A percentile compares a stretch with the other conserved stretches of the same genome.
These are phyloP conservation scores for Globodera ellingtonae DNA, from an alignment of 1,140 invertebrate genomes.

Conservation along the genomic window DNA sequence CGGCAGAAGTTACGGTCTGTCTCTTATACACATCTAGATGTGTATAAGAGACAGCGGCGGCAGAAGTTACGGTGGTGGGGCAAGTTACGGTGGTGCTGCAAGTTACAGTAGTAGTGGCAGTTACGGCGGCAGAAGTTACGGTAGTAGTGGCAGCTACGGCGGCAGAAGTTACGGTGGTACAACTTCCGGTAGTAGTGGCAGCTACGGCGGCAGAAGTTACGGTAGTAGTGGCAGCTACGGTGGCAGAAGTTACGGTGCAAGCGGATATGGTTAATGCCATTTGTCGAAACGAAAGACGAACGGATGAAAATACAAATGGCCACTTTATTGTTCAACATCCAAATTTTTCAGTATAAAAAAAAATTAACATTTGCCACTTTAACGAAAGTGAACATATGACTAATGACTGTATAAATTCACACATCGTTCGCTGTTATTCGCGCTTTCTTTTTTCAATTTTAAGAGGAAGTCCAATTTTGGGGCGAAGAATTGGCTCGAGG, in stretches of 20 bases:
- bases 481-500: slow-evolving; percentile 17
- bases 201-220: not conserved
- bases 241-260: not conserved
- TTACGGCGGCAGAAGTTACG: not conserved
- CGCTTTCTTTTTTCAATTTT: too few relatives aligned
- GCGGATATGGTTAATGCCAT: not conserved
- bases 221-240: not conserved
- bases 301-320: too few relatives aligned
- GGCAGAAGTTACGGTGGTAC: not conserved
- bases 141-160: not conserved
- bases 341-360: too few relatives aligned
- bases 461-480: slow-evolving; percentile 17
- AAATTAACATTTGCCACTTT: too few relatives aligned
- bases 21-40: too few relatives aligned
- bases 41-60: too few relatives aligned
- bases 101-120: not conserved
- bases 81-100: not conserved
- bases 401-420: too few relatives aligned
- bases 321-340: too few relatives aligned
- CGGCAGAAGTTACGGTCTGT: not conserved
- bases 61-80: not conserved
- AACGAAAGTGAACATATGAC: too few relatives aligned
- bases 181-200: too few relatives aligned
- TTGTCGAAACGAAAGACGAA: too few relatives aligned
- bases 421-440: too few relatives aligned